Evolutionary conservation across 35 echinoderm and acorn worm species (phyloP).

Genomic region (Diadema setosum): DNA sequence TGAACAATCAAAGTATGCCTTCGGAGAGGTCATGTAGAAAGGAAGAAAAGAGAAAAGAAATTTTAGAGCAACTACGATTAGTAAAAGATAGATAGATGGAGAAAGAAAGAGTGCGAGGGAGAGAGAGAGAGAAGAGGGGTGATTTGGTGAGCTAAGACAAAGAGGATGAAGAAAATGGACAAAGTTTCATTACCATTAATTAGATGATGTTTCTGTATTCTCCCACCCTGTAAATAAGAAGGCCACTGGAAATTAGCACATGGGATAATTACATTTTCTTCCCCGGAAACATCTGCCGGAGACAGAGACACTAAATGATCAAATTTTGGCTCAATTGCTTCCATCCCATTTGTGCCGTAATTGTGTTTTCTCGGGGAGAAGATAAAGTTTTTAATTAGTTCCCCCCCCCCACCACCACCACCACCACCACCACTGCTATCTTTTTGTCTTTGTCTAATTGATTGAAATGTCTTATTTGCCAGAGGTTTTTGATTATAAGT

Average conservation of each 20-base stretch:
- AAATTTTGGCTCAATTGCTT: constrained; percentile 16
- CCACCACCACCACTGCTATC: no score
- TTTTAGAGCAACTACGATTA: no score
- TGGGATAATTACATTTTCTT: constrained; percentile 13
- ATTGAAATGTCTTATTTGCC: no score
- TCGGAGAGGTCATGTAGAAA: no score
- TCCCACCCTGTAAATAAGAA: not conserved
- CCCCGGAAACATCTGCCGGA: not conserved
- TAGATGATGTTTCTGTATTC: not conserved
- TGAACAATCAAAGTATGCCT: no score
- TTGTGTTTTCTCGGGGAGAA: not conserved
- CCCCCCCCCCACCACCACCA: not conserved
- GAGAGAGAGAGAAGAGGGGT: not conserved
- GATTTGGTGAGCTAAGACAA: no score
- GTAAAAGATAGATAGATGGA: no score
- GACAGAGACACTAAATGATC: not conserved
- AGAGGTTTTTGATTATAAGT: no score
- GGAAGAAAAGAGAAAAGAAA: no score
- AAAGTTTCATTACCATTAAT: constrained; percentile 26
- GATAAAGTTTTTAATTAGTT: not conserved
- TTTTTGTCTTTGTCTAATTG: no score
- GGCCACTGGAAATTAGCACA: constrained; percentile 15
- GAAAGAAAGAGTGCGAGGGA: no score
- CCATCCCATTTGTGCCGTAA: not conserved
- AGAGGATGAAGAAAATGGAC: not conserved